Base-by-base conservation (phyloP, 2,113 vertebrate species). In the Megaleporinus macrocephalus region DNA sequence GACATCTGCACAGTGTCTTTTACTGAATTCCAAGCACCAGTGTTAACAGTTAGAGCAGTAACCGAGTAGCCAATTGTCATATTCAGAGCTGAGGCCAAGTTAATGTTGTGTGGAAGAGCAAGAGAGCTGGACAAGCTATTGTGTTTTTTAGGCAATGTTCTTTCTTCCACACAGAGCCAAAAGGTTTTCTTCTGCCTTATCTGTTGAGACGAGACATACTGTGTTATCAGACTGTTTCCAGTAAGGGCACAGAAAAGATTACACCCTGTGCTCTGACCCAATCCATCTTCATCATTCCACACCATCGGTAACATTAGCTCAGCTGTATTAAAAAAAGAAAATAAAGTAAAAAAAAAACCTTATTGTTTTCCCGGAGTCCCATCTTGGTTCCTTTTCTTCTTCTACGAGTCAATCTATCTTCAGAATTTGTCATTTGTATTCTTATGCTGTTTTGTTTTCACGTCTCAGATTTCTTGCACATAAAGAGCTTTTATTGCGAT, bases 191-290 rank as follows among this genome's bases (percentile, higher is more conserved):
- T 26, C 49, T 41, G 66, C 36, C n/a, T 66, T 83, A 55, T 83
- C 66, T 79, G 26, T 90, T 87, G 86, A 86, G 90, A 80, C 59
- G 72, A 14, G 87, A 86, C 87, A 89, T 89, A 86, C 47, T 76
- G 73, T 61, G 74, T 80, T 73, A 63, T 86, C 77, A 44, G 44
- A 47, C 33, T 61, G 33, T 66, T 76, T 76, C 33, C 27, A 24
- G 41, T 82, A 72, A 76, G 73, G 30, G 66, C 66, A 47, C 68
- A 61, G 29, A 55, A 27, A 70, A 86, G 76, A 80, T 83, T 69
- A 78, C 59, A n/a, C 72, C 27, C 55, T 44, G 65, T 24, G 51
- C 14, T 69, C 44, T 57, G 36, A 66, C 24, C 57, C 68, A 76
- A 57, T 81, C 55, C 55, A 78, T 78, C 61, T 69, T 74, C 69